These are phyloP conservation scores for Oppia nitens DNA, from an alignment of 1,140 invertebrate genomes.

Conservation along the genomic window DNA sequence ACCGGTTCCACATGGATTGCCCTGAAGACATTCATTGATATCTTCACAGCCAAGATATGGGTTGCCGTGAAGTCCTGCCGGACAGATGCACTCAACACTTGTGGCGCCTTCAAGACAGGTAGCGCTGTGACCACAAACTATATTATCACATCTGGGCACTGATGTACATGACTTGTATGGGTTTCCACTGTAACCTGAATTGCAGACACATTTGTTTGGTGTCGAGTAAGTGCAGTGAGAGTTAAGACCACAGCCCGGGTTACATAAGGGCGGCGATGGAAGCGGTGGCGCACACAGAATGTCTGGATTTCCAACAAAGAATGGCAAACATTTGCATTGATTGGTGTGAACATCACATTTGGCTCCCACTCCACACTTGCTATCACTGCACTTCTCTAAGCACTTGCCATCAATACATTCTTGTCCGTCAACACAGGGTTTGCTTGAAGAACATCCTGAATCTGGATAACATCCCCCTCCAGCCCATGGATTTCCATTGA, in stretches of 20 bases:
- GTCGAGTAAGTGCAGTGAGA: slow-evolving; percentile 70
- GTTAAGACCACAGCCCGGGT: slow-evolving; percentile 57
- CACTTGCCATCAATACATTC: slow-evolving; percentile 67
- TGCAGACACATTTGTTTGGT: slow-evolving; percentile 57
- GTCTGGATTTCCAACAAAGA: slow-evolving; percentile 72
- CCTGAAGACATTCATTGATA: slow-evolving; percentile 17
- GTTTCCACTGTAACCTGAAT: slow-evolving; percentile 63
- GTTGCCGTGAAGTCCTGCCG: slow-evolving; percentile 38
- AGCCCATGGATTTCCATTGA: slow-evolving; percentile 72
- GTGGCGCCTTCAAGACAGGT: slow-evolving; percentile 63
- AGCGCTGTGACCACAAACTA: slow-evolving; percentile 74
- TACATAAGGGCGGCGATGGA: slow-evolving; percentile 59
- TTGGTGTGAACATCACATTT: slow-evolving; percentile 58
- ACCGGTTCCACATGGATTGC: slow-evolving; percentile 45
- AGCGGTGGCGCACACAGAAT: slow-evolving; percentile 71
- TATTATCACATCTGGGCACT: slow-evolving; percentile 43
- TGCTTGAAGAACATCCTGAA: slow-evolving; percentile 48
- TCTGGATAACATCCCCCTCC: slow-evolving; percentile 48
- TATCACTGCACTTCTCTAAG: slow-evolving; percentile 49
- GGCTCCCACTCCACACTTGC: slow-evolving; percentile 62
- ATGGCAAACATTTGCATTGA: slow-evolving; percentile 65
- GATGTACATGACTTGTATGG: slow-evolving; percentile 55
- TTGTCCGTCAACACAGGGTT: slow-evolving; percentile 55
- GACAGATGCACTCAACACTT: slow-evolving; percentile 61
- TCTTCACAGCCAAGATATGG: slow-evolving; percentile 20